Conservation (phyloP, 2,797 vertebrate species). For the Lepidocolaptes lacrymiger region DNA sequence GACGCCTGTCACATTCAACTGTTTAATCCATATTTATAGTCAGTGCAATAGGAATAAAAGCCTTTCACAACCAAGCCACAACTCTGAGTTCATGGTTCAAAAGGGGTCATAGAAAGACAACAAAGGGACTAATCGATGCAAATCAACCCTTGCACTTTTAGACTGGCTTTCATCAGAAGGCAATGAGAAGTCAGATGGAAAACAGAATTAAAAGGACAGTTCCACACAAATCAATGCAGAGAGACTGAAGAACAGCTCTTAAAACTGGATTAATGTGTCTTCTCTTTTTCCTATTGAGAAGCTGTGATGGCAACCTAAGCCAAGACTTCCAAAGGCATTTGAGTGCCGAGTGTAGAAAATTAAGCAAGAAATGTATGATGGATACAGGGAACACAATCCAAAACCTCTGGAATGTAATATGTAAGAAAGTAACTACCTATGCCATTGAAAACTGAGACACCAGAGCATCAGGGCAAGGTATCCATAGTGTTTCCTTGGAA, state of each 20-base stretch:
- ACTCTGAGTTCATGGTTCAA: not conserved
- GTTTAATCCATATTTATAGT: not conserved
- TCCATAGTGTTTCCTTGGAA: not conserved
- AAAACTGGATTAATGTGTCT: not conserved
- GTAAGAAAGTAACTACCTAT: accelerated
- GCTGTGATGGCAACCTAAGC: not conserved
- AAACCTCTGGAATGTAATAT: not conserved
- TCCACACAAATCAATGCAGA: not conserved
- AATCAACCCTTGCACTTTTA: not conserved
- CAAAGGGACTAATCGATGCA: not conserved
- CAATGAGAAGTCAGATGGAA: not conserved
- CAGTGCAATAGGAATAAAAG: not conserved
- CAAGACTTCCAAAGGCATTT: not conserved
- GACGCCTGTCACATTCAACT: not conserved
- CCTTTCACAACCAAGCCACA: not conserved
- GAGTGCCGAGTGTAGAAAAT: not conserved
- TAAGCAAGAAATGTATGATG: not conserved
- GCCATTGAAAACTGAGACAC: not conserved
- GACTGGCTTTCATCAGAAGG: not conserved
- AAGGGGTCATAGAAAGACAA: not conserved
- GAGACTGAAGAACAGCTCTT: not conserved
- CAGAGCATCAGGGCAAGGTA: not conserved
- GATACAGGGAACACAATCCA: not conserved
- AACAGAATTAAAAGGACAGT: slow-evolving; percentile 24
- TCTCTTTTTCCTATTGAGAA: not conserved